Evolutionary conservation across 2,113 vertebrate species (phyloP).

Genomic region (Tichodroma muraria): DNA sequence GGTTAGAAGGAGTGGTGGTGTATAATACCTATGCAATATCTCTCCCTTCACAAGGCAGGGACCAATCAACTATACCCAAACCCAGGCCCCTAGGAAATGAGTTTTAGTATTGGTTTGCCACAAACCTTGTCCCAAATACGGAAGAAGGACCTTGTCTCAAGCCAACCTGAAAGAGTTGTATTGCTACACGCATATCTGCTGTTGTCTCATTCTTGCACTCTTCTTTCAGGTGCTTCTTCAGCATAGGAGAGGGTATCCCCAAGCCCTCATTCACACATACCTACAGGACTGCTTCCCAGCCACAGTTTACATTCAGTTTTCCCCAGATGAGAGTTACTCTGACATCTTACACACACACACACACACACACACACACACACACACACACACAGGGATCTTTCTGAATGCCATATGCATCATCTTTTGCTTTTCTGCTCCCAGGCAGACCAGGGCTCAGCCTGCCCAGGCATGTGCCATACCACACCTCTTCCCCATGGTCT

Average conservation of each 20-base stretch:
- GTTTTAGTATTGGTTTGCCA: neutral
- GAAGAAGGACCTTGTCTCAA: neutral
- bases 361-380: neutral
- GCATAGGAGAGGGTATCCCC: neutral
- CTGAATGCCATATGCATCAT: neutral
- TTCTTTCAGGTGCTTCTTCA: neutral
- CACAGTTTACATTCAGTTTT: neutral
- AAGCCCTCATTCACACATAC: neutral
- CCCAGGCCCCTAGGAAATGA: neutral
- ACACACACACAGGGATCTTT: neutral
- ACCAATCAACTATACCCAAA: neutral
- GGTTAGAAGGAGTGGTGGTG: neutral
- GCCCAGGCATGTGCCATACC: neutral
- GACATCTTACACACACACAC: neutral
- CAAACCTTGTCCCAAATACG: neutral
- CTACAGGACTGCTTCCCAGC: neutral
- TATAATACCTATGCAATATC: neutral
- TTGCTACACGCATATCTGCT: neutral
- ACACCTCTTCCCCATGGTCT: neutral
- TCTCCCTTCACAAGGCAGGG: neutral
- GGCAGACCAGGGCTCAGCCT: neutral
- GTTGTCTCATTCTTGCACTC: neutral
- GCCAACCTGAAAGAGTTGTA: neutral
- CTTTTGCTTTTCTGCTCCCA: neutral
- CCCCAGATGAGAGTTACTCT: neutral